Conservation (phyloP, 92 coral and sea anemone genomes). For the Porites evermanni region DNA sequence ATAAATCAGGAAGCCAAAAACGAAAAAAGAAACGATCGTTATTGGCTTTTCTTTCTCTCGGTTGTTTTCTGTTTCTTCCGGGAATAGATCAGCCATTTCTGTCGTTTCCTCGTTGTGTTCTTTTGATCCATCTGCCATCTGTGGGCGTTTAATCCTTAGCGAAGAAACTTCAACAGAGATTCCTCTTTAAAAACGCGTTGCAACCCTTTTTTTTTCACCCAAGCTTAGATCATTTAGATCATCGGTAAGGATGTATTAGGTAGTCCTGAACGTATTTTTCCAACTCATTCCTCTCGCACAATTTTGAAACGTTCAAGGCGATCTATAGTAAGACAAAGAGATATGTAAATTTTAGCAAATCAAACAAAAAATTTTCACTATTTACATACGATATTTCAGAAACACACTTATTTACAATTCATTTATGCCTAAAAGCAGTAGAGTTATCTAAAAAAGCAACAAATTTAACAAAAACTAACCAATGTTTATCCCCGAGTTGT, state of each 20-base stretch:
- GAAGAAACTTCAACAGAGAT: neutral
- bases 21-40: conserved; percentile 72
- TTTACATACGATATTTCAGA: conserved; percentile 19
- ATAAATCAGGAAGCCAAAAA: conserved; percentile 84
- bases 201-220: neutral
- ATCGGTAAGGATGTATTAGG: neutral
- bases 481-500: neutral
- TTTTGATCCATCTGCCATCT: conserved; percentile 8
- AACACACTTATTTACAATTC: neutral
- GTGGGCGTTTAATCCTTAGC: neutral
- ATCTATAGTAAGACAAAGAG: neutral
- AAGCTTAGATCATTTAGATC: neutral
- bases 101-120: neutral
- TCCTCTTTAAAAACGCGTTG: neutral
- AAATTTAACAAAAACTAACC: conserved; percentile 7
- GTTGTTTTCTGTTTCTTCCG: conserved; percentile 2
- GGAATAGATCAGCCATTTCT: conserved; percentile 9
- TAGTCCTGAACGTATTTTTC: neutral
- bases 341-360: conserved; percentile 5
- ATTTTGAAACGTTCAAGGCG: neutral
- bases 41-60: conserved; percentile 20
- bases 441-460: neutral
- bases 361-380: neutral
- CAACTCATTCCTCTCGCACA: neutral
- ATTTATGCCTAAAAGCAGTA: neutral